Base-by-base conservation (phyloP, 35 echinoderm and acorn worm genomes). In the Hemicentrotus pulcherrimus region DNA sequence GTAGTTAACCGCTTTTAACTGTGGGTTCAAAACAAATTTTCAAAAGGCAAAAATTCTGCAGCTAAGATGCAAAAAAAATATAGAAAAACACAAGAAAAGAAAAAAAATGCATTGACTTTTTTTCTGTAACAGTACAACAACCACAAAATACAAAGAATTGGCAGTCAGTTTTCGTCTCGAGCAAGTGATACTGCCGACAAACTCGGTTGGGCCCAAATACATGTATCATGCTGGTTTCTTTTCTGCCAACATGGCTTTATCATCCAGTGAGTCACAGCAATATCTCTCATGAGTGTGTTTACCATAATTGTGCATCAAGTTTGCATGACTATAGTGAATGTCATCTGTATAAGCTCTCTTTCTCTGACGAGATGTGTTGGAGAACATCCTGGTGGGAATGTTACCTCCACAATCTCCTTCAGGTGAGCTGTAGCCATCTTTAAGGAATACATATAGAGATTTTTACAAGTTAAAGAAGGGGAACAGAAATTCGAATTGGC, bases 331-430 rank as follows among this genome's bases (percentile, higher is more conserved):
- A 78, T 78, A 78, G 65, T 78, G 65, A 78, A 78, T 22, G 65
- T 78, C 65, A 78, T 78, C 65, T 78, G 65, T 7, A 78, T 28
- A 78, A 78, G 65, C 65, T 78, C 65, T 22, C 65, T 78, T 78
- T 78, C 65, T 78, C 65, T 78, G 65, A 59, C 52, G 52, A 78
- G 65, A 78, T 78, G 65, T 78, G 65, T 78, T 78, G 65, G 65
- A 78, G 65, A 78, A 78, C 65, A 78, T 78, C 65, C 65, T 78
- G 19, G 65, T 78, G 65, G 65, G 65, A 90, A 33, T 90, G 88
- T 90, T 90, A 47, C 88, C 88, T 90, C 88, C 88, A 90, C 88
- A 90, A 32, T 30, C 46, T 90, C 46, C 32, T 90, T 90, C 32
- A 90, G 88, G 32, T 28, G 46, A 90, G 88, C 28, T 86, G n/a